These are phyloP conservation scores for Ormyrus rosae DNA, from an alignment of 2,888 invertebrate species.

Conservation along the genomic window DNA sequence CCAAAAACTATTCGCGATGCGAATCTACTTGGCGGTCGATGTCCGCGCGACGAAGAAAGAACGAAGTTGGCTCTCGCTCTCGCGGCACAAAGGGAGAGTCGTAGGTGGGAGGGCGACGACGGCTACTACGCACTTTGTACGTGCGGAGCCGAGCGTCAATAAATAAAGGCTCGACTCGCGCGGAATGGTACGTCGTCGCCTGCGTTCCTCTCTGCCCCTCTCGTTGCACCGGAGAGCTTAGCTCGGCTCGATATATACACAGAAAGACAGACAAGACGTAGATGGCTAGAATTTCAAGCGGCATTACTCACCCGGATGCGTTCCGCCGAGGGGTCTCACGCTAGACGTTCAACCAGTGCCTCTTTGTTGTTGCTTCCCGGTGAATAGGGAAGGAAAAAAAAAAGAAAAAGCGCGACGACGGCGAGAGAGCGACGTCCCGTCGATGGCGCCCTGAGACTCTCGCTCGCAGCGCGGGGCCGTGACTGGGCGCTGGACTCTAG, in stretches of 20 bases:
- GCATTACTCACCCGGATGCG: conserved; percentile 72
- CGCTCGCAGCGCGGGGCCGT: conserved; percentile 25
- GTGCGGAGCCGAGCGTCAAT: neutral
- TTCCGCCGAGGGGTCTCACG: conserved; percentile 68
- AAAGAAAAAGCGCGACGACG: conserved; percentile 45
- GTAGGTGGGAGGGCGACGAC: neutral
- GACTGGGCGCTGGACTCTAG: conserved; percentile 25
- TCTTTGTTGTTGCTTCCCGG: conserved; percentile 61
- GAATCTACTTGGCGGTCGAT: neutral
- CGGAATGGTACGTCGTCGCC: neutral
- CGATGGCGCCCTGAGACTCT: conserved; percentile 37
- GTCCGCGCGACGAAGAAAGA: conserved; percentile 1
- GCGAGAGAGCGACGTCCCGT: conserved; percentile 32
- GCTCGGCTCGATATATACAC: no score
- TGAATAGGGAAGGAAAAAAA: conserved; percentile 62
- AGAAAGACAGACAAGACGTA: no score
- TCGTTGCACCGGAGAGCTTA: no score
- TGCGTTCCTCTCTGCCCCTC: no score
- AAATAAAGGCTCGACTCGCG: neutral
- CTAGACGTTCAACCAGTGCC: conserved; percentile 69
- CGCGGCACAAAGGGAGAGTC: neutral
- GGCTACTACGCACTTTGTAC: neutral
- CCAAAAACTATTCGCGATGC: no score
- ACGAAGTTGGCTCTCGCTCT: neutral
- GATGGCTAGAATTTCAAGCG: neutral